These are phyloP conservation scores for Phymorhynchus buccinoides DNA, from an alignment of 1,140 invertebrate genomes.

Conservation along the genomic window DNA sequence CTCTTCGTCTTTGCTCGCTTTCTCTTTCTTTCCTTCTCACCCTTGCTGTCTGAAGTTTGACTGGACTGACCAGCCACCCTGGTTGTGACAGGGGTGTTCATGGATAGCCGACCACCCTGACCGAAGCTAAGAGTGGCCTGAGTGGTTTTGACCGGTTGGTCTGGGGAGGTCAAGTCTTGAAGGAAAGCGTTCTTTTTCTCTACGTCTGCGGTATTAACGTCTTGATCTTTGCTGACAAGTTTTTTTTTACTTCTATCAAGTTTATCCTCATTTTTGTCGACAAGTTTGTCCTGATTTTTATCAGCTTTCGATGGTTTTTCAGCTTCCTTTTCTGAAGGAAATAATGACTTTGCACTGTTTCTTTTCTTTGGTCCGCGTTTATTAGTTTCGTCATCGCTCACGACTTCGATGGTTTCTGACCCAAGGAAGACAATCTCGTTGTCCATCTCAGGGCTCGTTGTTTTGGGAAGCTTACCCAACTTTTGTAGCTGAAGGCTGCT, in stretches of 20 bases:
- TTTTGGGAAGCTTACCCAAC: neutral
- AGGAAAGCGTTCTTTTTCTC: neutral
- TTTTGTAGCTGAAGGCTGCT: neutral
- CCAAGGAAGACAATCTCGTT: slow-evolving; percentile 29
- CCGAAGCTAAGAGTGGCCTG: slow-evolving; percentile 23
- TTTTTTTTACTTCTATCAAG: neutral
- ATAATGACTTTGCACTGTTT: too few species aligned
- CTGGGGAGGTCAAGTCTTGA: neutral
- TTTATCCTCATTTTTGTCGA: neutral
- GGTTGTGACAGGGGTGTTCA: slow-evolving; percentile 9
- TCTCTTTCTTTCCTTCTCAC: neutral
- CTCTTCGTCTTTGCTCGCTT: neutral
- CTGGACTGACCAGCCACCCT: neutral
- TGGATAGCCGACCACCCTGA: slow-evolving; percentile 18
- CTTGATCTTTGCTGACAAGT: neutral
- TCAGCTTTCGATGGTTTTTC: neutral
- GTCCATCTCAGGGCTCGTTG: neutral
- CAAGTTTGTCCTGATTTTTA: neutral
- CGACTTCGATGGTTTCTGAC: slow-evolving; percentile 30
- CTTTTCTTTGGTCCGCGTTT: neutral
- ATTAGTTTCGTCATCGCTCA: neutral
- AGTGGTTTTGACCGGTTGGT: neutral
- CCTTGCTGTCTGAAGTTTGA: neutral
- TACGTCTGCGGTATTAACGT: neutral
- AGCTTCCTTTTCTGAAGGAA: neutral